Evolutionary conservation across 1,140 invertebrate species (phyloP), one percentile per base, ranked within the genome.

Genomic region (Platorchestia sp.): DNA sequence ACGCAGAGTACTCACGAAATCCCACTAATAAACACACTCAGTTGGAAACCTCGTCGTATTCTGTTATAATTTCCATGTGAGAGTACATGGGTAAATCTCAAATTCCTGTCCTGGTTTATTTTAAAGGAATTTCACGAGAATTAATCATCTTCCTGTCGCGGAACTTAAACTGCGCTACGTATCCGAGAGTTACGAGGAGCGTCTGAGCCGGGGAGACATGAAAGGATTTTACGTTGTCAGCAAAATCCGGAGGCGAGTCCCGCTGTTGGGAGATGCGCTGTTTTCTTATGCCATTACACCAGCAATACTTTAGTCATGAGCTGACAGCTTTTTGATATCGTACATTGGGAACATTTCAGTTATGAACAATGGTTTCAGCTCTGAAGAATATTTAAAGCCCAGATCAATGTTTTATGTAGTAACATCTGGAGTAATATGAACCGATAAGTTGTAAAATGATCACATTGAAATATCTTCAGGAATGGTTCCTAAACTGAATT

Each of bases 151-250:
- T 36, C 59, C 59, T 75, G 59, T 75, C 59, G 10, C 1, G 3
- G 59, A 27, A 75, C 36, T 75, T 75, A 75, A 75, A 75, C 59
- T 75, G 59, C 59, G 10, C 36, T 75, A 36, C 59, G 59, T 75
- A 75, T 75, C 59, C 36, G 27, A 42, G 87, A 89, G 87, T 89
- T 89, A 89, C 87, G 87, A 89, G 87, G 42, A 22, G 10, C 87
- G 43, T 36, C 43, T 43, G 41, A 89, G 87, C 87, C 41, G 14
- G 10, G 27, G 87, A 89, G 43, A 44, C 87, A 42, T 89, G 87
- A 89, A 89, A 89, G 87, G 87, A 89, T 89, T 89, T 89, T 42
- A 0, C 41, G 10, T 10, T 89, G 87, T 89, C 87, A 89, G 87
- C 87, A 89, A 44, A 89, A 89, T 89, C 87, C 10, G 27, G 43